Percentiles rank a stretch among this genome's conserved stretches.
Evolutionary conservation across 92 coral and sea anemone genomes (phyloP).

Genomic region (Palythoa grandiflora): DNA sequence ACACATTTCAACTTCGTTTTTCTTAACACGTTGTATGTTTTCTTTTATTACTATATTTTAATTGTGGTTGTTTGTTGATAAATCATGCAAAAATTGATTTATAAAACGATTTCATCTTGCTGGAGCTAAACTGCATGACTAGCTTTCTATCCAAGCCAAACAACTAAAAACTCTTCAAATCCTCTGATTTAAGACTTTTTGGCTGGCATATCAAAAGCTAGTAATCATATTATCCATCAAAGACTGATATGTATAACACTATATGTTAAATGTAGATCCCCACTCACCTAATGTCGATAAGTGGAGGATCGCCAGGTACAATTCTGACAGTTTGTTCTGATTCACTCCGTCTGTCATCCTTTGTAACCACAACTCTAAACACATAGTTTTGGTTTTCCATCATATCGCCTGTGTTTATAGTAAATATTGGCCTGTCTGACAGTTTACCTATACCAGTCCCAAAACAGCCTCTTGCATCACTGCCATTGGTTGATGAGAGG

Average conservation of each 20-base stretch:
- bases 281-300: constrained; percentile 64
- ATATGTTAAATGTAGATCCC: neutral
- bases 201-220: too few species aligned
- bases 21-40: too few species aligned
- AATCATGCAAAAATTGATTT: too few species aligned
- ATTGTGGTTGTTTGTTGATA: neutral
- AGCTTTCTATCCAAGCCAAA: too few species aligned
- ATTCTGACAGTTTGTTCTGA: constrained; percentile 65
- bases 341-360: constrained; percentile 54
- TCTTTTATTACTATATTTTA: too few species aligned
- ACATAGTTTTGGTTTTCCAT: constrained; percentile 55
- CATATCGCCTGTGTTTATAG: constrained; percentile 63
- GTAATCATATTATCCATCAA: too few species aligned
- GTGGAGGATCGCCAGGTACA: constrained; percentile 61
- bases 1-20: too few species aligned
- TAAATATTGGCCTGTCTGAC: constrained; percentile 49
- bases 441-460: constrained; percentile 80
- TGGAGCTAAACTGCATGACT: too few species aligned
- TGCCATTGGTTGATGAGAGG: neutral
- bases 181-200: too few species aligned
- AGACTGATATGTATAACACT: too few species aligned
- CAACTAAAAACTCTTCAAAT: too few species aligned
- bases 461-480: constrained; percentile 73
- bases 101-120: too few species aligned
- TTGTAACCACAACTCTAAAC: constrained; percentile 64